These are phyloP conservation scores for Agelas oroides DNA, from an alignment of 37 sponge, comb jelly and placozoan genomes.

Conservation along the genomic window DNA sequence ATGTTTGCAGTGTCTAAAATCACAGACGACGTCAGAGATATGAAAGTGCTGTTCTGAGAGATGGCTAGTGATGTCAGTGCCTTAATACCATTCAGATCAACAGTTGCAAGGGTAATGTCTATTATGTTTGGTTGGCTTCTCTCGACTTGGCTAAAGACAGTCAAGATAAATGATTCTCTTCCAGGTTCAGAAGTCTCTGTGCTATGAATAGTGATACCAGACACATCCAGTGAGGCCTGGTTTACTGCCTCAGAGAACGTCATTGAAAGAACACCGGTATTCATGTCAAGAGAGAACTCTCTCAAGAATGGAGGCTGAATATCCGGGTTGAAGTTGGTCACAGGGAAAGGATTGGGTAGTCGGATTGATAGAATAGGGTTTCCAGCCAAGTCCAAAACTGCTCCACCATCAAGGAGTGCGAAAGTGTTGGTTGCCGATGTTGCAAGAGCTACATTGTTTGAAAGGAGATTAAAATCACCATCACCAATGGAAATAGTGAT, in stretches of 20 bases:
- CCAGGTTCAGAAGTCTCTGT: constrained; percentile 3
- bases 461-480: constrained; percentile 62
- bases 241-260: constrained; percentile 86
- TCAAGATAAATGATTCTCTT: constrained; percentile 36
- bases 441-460: constrained; percentile 53
- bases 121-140: constrained; percentile 45
- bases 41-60: constrained; percentile 53
- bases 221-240: constrained; percentile 32
- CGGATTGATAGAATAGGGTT: constrained; percentile 73
- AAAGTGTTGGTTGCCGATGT: constrained; percentile 69
- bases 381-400: constrained; percentile 66
- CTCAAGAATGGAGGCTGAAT: constrained; percentile 57
- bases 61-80: constrained; percentile 61
- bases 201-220: constrained; percentile 75
- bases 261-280: constrained; percentile 66
- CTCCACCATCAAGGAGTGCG: constrained; percentile 50
- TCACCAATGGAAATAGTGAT: constrained; percentile 63
- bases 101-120: constrained; percentile 30
- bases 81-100: constrained; percentile 74
- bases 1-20: constrained; percentile 61
- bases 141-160: constrained; percentile 7
- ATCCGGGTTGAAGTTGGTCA: constrained; percentile 68
- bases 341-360: constrained; percentile 66
- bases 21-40: constrained; percentile 42
- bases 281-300: constrained; percentile 70